Percentiles rank a stretch among this genome's conserved stretches.
Conservation (phyloP, 2,888 invertebrate genomes). For the Coremacera marginata region DNA sequence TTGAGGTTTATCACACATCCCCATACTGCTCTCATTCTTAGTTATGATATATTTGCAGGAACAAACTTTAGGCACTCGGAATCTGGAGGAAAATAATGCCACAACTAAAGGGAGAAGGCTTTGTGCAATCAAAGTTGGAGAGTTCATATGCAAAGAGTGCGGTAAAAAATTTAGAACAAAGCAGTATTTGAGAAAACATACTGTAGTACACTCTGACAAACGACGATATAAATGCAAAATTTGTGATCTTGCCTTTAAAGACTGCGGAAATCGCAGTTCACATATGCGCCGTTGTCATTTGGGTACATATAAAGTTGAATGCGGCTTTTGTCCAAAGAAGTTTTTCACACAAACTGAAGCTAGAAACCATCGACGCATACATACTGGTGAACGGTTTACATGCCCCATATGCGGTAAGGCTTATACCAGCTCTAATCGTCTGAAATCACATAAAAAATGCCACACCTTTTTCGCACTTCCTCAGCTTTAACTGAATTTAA, state of each 20-base stretch:
- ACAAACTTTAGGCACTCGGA: no score
- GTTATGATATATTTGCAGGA: no score
- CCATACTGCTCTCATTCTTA: no score
- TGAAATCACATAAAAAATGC: background rate
- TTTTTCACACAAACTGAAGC: slow-evolving; percentile 32
- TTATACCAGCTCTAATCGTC: slow-evolving; percentile 61
- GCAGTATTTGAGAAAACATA: background rate
- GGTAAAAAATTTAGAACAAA: background rate
- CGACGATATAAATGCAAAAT: slow-evolving; percentile 8
- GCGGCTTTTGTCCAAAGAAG: slow-evolving; percentile 29
- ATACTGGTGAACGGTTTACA: slow-evolving; percentile 66
- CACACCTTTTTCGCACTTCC: no score
- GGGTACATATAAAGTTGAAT: background rate
- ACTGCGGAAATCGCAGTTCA: background rate
- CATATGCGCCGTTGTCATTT: slow-evolving; percentile 1
- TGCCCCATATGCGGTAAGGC: slow-evolving; percentile 72
- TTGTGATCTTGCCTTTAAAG: slow-evolving; percentile 18
- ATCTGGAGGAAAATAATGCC: no score
- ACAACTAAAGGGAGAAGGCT: no score
- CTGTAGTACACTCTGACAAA: background rate
- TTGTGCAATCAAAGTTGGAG: no score
- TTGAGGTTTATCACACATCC: no score
- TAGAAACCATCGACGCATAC: background rate
- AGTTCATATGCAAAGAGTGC: slow-evolving; percentile 13
- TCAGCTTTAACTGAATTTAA: no score